Percentiles rank a stretch among this genome's conserved stretches.
Evolutionary conservation across 2,888 invertebrate genomes (phyloP).

Genomic region (Nowickia ferox): DNA sequence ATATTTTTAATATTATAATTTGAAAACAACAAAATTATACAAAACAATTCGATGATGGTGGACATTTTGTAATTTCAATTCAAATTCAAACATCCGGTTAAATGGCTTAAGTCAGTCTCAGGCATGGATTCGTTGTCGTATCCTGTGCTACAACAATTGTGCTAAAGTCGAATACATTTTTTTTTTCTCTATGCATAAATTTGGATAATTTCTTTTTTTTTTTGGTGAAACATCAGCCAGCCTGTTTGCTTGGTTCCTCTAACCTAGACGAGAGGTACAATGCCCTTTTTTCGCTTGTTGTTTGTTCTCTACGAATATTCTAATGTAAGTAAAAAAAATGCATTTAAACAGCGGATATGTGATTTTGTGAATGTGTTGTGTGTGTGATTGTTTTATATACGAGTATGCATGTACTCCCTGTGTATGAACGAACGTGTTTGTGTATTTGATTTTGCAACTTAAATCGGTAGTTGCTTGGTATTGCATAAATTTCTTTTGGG

Average conservation of each 20-base stretch:
- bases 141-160: conserved; percentile 39
- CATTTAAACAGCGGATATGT: conserved; percentile 28
- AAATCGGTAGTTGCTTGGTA: conserved; percentile 10
- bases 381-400: too few relatives aligned
- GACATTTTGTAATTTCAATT: conserved; percentile 48
- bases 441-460: conserved; percentile 8
- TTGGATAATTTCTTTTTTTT: conserved; percentile 4
- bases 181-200: conserved; percentile 11
- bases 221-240: background rate
- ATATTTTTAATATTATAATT: conserved; percentile 17
- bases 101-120: conserved; percentile 19
- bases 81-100: conserved; percentile 57
- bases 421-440: background rate
- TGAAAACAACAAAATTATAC: conserved; percentile 19
- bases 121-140: conserved; percentile 16
- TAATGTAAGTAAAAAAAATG: conserved; percentile 1
- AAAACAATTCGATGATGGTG: conserved; percentile 27
- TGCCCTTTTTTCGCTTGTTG: conserved; percentile 37
- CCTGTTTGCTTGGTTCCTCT: conserved; percentile 1
- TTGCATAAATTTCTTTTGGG: conserved; percentile 45
- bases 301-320: background rate
- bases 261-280: background rate
- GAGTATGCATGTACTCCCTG: too few relatives aligned
- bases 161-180: conserved; percentile 16
- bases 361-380: conserved; percentile 6